Conservation (phyloP, 1,140 invertebrate genomes). For the Cydia pomonella region DNA sequence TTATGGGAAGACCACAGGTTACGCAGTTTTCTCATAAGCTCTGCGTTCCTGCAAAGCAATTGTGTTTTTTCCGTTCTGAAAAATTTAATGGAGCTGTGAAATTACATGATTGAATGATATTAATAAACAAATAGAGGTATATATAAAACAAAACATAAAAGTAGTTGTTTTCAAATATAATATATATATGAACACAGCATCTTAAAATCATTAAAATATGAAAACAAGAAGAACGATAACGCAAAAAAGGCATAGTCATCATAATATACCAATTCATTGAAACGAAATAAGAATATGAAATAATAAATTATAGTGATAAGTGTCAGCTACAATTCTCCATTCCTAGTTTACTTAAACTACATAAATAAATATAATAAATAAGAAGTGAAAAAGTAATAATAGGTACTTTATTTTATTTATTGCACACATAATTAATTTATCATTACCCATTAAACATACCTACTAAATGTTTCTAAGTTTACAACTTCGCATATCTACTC, state of each 20-base stretch:
- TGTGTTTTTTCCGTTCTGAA: slow-evolving; percentile 81
- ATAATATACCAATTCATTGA: background rate
- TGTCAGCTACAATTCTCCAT: background rate
- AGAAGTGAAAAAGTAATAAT: slow-evolving; percentile 30
- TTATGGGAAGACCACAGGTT: slow-evolving; percentile 82
- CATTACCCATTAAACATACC: slow-evolving; percentile 57
- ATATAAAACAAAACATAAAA: background rate
- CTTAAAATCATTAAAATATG: background rate
- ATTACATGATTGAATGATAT: slow-evolving; percentile 45
- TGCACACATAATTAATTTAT: slow-evolving; percentile 47
- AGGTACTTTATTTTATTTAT: slow-evolving; percentile 44
- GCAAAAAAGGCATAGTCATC: background rate
- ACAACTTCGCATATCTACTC: slow-evolving; percentile 15
- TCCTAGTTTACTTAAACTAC: background rate
- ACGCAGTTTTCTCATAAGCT: slow-evolving; percentile 82
- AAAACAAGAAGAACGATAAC: background rate
- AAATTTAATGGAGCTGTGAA: slow-evolving; percentile 45
- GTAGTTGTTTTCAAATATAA: no score
- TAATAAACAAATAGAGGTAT: slow-evolving; percentile 26
- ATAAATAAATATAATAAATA: no score
- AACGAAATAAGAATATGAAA: no score
- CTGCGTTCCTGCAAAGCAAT: slow-evolving; percentile 81
- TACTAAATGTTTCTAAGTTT: background rate
- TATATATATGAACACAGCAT: no score
- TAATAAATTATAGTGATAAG: slow-evolving; percentile 7